phyloP scores from a whole-genome alignment of 2,113 vertebrate species.

The Phrynosoma blainvillii region DNA sequence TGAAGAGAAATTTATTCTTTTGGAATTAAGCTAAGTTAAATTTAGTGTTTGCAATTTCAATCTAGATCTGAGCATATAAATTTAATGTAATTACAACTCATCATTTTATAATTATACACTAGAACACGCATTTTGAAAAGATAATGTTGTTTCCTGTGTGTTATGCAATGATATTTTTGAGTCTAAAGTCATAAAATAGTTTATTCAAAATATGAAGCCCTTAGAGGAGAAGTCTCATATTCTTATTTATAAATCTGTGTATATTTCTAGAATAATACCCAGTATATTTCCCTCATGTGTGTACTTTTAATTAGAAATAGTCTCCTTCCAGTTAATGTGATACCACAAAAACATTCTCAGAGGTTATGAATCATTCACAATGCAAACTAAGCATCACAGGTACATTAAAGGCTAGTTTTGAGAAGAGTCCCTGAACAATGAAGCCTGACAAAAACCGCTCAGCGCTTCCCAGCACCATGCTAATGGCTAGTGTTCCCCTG shows the following conservation, averaged over 20 bases:
- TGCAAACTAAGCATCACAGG: no score
- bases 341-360: background rate
- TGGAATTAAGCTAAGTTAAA: conserved; percentile 59
- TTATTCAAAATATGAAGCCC: conserved; percentile 51
- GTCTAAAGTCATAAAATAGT: background rate
- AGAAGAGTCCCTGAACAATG: background rate
- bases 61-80: conserved; percentile 45
- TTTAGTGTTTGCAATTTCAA: conserved; percentile 58
- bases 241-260: conserved; percentile 60
- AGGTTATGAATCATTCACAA: no score
- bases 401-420: background rate
- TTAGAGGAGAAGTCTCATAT: conserved; percentile 2
- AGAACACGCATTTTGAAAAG: conserved; percentile 45
- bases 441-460: no score
- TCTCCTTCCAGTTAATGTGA: background rate
- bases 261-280: conserved; percentile 39
- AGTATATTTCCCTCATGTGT: background rate
- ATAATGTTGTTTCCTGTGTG: conserved; percentile 63
- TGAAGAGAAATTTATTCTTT: conserved; percentile 51
- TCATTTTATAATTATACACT: conserved; percentile 47
- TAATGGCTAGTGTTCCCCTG: no score
- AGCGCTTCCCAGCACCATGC: no score
- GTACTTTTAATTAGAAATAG: conserved; percentile 9
- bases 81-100: conserved; percentile 61
- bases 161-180: conserved; percentile 52